Evolutionary conservation across 2,797 vertebrate species (phyloP).

Genomic region (Lithobates sylvaticus): DNA sequence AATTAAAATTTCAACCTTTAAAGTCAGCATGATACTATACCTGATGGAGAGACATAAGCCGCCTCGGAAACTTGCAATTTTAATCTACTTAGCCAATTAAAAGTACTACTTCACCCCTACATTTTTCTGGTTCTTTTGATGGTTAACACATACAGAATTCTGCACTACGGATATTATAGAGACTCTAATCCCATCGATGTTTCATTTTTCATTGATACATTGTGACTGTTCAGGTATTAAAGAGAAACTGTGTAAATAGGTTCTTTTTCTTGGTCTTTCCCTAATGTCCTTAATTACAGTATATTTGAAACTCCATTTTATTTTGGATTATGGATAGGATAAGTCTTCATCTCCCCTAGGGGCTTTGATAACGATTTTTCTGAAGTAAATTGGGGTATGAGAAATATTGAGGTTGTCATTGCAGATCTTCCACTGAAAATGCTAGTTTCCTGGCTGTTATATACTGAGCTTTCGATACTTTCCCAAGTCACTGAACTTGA

Average conservation of each 20-base stretch:
- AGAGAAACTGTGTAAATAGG: neutral
- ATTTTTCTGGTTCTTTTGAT: neutral
- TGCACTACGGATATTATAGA: neutral
- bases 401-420: no score
- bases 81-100: neutral
- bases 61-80: neutral
- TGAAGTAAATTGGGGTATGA: neutral
- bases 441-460: no score
- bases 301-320: neutral
- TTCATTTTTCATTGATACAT: neutral
- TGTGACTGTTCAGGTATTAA: neutral
- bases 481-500: no score
- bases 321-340: neutral
- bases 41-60: neutral
- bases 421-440: no score
- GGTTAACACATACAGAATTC: neutral
- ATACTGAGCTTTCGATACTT: no score
- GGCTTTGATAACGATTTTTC: neutral
- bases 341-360: neutral
- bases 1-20: neutral
- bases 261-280: neutral
- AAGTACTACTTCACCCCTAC: neutral
- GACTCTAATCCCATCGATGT: neutral
- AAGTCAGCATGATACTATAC: neutral
- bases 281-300: neutral